These are phyloP conservation scores for Eucidaris tribuloides DNA, from an alignment of 35 echinoderm and acorn worm species.

Conservation along the genomic window DNA sequence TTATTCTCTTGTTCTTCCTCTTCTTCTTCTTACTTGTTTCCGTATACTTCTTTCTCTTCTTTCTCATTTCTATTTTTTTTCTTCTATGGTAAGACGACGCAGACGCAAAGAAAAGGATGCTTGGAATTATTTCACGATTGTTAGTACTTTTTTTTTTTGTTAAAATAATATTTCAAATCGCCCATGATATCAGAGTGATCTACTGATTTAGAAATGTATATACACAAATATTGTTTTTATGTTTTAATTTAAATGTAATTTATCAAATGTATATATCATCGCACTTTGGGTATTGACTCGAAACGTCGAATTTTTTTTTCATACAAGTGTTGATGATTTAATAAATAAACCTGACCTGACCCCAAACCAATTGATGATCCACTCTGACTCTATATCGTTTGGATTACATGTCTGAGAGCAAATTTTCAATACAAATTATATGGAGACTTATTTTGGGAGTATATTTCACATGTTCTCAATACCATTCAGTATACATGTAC, in stretches of 20 bases:
- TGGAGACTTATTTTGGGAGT: too few species aligned
- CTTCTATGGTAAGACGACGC: not conserved
- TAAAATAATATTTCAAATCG: not conserved
- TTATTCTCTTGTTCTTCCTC: not conserved
- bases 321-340: too few species aligned
- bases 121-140: not conserved
- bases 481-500: too few species aligned
- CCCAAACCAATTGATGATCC: too few species aligned
- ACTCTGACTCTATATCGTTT: too few species aligned
- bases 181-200: not conserved
- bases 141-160: not conserved
- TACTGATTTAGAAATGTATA: not conserved
- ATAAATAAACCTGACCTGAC: too few species aligned
- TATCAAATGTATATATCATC: not conserved
- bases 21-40: not conserved
- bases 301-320: too few species aligned
- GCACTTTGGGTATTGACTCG: too few species aligned
- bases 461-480: too few species aligned
- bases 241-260: not conserved
- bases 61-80: not conserved
- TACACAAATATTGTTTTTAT: not conserved
- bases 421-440: too few species aligned
- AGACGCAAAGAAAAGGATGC: not conserved
- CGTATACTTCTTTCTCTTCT: not conserved
- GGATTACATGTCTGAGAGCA: too few species aligned